phyloP scores from a whole-genome alignment of 2,888 invertebrate genomes.

The Sepiola atlantica region DNA sequence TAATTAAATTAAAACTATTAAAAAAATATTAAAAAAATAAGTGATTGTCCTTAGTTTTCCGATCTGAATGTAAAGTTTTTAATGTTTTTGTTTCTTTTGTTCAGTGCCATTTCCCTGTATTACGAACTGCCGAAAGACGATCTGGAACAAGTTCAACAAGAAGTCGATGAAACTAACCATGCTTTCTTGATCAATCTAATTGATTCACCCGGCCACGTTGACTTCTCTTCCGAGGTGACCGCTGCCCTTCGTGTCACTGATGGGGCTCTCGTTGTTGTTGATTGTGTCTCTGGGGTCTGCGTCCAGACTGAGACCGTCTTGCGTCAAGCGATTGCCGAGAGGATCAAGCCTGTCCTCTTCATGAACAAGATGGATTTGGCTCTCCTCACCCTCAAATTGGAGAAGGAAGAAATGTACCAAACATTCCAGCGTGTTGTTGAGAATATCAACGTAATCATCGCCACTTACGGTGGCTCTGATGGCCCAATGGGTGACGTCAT shows the following conservation, averaged over 20 bases:
- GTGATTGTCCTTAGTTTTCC: background rate
- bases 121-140: slow-evolving; percentile 97
- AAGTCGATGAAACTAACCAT: slow-evolving; percentile 80
- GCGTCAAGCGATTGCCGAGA: slow-evolving; percentile 99
- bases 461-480: slow-evolving; percentile 95
- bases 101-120: slow-evolving; percentile 98
- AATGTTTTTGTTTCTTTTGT: slow-evolving; percentile 57
- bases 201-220: slow-evolving; percentile 99
- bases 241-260: slow-evolving; percentile 99
- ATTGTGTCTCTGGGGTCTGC: slow-evolving; percentile 99
- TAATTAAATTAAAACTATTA: too few species aligned
- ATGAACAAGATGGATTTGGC: slow-evolving; percentile 99
- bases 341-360: slow-evolving; percentile 99
- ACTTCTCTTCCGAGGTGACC: slow-evolving; percentile 99
- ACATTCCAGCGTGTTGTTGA: slow-evolving; percentile 99
- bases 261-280: slow-evolving; percentile 99
- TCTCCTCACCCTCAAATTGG: slow-evolving; percentile 95
- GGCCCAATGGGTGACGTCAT: slow-evolving; percentile 99
- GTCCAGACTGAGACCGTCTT: slow-evolving; percentile 99
- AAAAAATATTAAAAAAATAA: too few species aligned
- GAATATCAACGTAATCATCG: slow-evolving; percentile 99
- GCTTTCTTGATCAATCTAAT: slow-evolving; percentile 99
- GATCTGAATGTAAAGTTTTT: background rate
- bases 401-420: slow-evolving; percentile 97
- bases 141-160: slow-evolving; percentile 90